Evolutionary conservation across 2,113 vertebrate species (phyloP).

Genomic region (Sander lucioperca): DNA sequence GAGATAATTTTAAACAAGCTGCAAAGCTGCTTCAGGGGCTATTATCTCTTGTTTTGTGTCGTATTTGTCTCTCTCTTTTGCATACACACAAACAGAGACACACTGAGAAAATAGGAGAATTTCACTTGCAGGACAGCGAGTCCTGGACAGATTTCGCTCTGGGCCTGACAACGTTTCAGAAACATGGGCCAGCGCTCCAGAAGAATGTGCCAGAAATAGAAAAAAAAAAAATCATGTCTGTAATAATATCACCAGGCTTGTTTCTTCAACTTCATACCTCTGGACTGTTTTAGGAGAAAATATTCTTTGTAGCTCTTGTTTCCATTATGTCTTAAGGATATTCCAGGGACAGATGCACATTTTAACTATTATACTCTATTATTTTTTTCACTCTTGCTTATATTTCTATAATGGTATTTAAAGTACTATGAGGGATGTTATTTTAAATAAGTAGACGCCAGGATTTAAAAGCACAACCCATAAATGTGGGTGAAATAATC

Average conservation of each 20-base stretch:
- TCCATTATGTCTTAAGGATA: background rate
- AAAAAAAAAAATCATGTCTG: constrained; percentile 1
- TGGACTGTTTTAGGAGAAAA: constrained; percentile 13
- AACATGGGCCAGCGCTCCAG: constrained; percentile 55
- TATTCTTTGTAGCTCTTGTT: background rate
- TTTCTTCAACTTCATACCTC: constrained; percentile 19
- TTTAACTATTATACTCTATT: background rate
- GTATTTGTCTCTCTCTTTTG: constrained; percentile 19
- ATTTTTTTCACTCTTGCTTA: background rate
- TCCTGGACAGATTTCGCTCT: constrained; percentile 45
- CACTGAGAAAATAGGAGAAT: constrained; percentile 14
- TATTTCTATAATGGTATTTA: background rate
- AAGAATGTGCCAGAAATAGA: constrained; percentile 46
- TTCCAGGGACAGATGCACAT: background rate
- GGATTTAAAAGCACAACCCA: background rate
- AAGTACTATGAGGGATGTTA: background rate
- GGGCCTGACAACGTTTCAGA: constrained; percentile 44
- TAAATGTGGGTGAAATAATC: background rate
- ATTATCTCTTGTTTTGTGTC: constrained; percentile 40
- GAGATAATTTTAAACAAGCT: constrained; percentile 23
- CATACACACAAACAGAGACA: constrained; percentile 9
- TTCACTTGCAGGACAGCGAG: background rate
- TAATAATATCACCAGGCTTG: constrained; percentile 15
- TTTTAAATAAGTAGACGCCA: background rate
- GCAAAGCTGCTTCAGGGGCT: constrained; percentile 39